These are phyloP conservation scores for Heliocidaris erythrogramma DNA, from an alignment of 35 echinoderm and acorn worm species.

Conservation along the genomic window DNA sequence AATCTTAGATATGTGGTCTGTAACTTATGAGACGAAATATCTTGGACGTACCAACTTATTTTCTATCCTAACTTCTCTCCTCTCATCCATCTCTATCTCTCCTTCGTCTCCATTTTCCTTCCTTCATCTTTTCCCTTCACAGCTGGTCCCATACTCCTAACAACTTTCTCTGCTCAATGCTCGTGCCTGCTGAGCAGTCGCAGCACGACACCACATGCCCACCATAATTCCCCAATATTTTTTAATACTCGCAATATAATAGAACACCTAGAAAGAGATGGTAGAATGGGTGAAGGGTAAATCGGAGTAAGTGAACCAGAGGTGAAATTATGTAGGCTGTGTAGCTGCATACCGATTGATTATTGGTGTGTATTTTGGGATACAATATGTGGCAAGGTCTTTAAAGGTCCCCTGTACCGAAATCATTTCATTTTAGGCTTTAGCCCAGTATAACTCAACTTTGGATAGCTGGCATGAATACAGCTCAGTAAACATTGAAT, in stretches of 20 bases:
- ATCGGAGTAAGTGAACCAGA: not conserved
- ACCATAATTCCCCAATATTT: not conserved
- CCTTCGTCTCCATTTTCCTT: not conserved
- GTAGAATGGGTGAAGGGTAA: not conserved
- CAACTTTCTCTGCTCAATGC: constrained; percentile 1
- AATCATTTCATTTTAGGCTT: not conserved
- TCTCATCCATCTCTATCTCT: not conserved
- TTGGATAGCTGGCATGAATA: no score
- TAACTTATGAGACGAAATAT: no score
- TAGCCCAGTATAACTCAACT: not conserved
- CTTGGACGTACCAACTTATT: no score
- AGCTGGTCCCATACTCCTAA: not conserved
- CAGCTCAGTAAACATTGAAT: no score
- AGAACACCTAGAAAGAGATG: not conserved
- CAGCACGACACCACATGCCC: not conserved
- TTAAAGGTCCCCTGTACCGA: not conserved
- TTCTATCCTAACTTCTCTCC: no score
- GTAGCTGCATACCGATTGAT: not conserved
- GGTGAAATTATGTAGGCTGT: constrained; percentile 2
- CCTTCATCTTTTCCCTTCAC: not conserved
- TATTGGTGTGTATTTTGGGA: constrained; percentile 9
- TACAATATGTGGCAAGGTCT: not conserved
- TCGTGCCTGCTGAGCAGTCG: not conserved
- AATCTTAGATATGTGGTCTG: no score
- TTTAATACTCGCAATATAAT: constrained; percentile 19